Evolutionary conservation across 2,888 invertebrate species (phyloP).

Genomic region (Leptothorax acervorum): DNA sequence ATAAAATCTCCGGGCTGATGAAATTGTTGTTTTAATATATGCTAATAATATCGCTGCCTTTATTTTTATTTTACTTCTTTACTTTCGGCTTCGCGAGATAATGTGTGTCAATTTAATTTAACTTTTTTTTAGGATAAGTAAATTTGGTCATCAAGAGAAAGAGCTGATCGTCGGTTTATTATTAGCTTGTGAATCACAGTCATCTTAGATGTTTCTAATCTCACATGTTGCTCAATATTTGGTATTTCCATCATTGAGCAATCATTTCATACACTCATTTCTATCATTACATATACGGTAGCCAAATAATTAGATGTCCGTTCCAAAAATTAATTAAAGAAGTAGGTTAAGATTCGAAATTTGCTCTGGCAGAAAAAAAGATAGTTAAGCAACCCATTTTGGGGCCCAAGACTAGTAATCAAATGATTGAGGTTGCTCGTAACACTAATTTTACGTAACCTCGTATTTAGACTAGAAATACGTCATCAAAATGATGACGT

Average conservation of each 20-base stretch:
- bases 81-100: neutral
- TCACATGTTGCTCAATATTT: neutral
- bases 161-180: neutral
- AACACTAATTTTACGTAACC: no score
- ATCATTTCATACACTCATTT: neutral
- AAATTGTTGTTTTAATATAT: constrained; percentile 19
- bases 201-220: neutral
- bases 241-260: neutral
- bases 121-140: neutral
- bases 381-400: no score
- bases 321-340: neutral
- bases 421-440: no score
- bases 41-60: neutral
- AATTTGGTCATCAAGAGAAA: neutral
- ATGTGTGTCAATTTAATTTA: neutral
- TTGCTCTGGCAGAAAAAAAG: no score
- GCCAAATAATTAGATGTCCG: neutral
- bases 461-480: no score
- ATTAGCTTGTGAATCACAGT: neutral
- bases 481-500: no score
- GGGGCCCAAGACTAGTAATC: no score
- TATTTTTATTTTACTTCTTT: neutral
- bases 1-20: constrained; percentile 27
- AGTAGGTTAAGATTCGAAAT: no score
- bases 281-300: neutral